Evolutionary conservation across 2,888 invertebrate species (phyloP), one percentile per base, ranked within the genome.

Genomic region (Tipula lateralis): DNA sequence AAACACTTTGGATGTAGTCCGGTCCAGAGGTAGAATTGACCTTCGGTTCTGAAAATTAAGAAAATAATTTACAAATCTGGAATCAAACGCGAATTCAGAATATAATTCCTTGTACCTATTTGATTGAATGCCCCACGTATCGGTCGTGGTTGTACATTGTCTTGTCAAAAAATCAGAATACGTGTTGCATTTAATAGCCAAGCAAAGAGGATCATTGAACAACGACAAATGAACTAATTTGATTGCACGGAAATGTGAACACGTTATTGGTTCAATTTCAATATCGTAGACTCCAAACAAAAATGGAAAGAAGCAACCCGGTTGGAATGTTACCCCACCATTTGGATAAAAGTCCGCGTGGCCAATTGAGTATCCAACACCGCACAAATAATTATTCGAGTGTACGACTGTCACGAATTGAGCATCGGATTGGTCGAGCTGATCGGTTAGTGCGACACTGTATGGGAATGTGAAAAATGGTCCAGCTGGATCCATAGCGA

Each of bases 401-500:
- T 90, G 90, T 85, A 90, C 85, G 83, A 90, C 89, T 86, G 90
- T 90, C 0, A 90, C 90, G 85, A 88, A 90, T 86, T 87, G 87
- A 29, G 88, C 90, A 86, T 90, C 90, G 0, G 87, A 87, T 44
- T 86, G 85, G 84, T 90, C 90, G 30, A 90, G 84, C 1, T 89
- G 88, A 85, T 88, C 89, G 84, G 88, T 86, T 24, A 87, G 83
- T 16, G 89, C 87, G 9, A 90, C 89, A 16, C 87, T 88, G 0
- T 88, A 87, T 0, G 90, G 90, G 85, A 89, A 84, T 0, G 89
- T 88, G 85, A 90, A 90, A 6, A 90, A 86, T 9, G 90, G 90
- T 7, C 89, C 89, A 1, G 90, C 90, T 81, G 90, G 90, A 88
- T 90, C 90, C 84, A 90, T 86, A 6, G 89, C 90, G 85, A 90